Conservation (phyloP, 2,113 vertebrate species). For the Gyps fulvus region DNA sequence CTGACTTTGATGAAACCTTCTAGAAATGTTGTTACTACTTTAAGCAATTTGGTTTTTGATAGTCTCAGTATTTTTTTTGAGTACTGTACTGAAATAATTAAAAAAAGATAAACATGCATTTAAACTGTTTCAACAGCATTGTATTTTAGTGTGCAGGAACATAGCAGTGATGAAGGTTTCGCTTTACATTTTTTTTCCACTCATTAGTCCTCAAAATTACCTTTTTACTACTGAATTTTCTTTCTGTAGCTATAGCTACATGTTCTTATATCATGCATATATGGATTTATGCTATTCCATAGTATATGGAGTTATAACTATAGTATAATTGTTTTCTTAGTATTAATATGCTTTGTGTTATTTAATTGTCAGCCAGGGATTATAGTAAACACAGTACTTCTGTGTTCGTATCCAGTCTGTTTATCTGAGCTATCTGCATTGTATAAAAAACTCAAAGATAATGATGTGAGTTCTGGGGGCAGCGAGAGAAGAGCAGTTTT, state of each 20-base stretch:
- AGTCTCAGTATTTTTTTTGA: neutral
- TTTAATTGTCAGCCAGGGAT: neutral
- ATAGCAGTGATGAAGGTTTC: neutral
- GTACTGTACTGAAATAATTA: neutral
- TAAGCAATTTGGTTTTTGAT: neutral
- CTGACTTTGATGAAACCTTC: neutral
- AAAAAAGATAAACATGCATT: neutral
- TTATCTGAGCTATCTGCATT: neutral
- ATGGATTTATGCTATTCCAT: neutral
- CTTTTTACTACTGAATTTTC: neutral
- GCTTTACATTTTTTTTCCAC: neutral
- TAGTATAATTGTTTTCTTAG: neutral
- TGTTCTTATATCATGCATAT: neutral
- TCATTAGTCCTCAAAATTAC: neutral
- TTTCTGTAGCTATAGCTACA: neutral
- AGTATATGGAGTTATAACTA: neutral
- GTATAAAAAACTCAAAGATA: neutral
- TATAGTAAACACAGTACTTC: neutral
- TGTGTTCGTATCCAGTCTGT: neutral
- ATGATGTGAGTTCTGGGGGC: neutral
- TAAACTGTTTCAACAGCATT: neutral
- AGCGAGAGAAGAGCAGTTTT: neutral
- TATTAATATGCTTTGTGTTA: neutral
- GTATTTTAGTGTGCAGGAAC: neutral
- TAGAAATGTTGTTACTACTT: neutral